A percentile compares a stretch with the other conserved stretches of the same genome.
phyloP scores from a whole-genome alignment of 2,888 invertebrate genomes.

The Cactoblastis cactorum region DNA sequence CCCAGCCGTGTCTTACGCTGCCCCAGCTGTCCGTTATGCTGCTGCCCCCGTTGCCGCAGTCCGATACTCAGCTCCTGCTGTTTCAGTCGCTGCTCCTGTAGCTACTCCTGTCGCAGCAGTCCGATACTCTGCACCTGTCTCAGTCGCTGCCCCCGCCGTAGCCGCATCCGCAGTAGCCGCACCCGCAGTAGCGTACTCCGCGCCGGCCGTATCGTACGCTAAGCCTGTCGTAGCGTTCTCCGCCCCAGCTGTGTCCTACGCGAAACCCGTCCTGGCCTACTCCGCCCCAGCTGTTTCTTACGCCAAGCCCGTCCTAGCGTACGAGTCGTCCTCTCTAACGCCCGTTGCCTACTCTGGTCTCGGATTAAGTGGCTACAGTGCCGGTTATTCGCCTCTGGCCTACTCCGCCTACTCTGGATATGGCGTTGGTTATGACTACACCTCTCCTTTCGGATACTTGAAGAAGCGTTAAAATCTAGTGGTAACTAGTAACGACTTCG shows the following conservation, averaged over 20 bases:
- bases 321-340: slow-evolving; percentile 23
- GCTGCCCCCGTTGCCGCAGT: not conserved
- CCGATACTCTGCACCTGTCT: not conserved
- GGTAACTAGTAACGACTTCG: not conserved
- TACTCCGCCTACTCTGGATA: slow-evolving; percentile 9
- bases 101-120: not conserved
- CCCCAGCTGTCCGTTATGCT: not conserved
- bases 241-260: not conserved
- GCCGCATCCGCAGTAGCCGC: no score
- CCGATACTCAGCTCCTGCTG: slow-evolving; percentile 1
- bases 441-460: slow-evolving; percentile 15
- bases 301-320: not conserved
- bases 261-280: not conserved
- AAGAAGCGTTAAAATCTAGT: slow-evolving; percentile 10
- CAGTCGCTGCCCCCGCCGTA: slow-evolving; percentile 4
- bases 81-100: not conserved
- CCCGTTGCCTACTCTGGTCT: slow-evolving; percentile 11
- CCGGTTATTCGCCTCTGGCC: slow-evolving; percentile 4
- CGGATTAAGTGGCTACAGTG: slow-evolving; percentile 1
- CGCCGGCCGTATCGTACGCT: not conserved
- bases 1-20: slow-evolving; percentile 3
- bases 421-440: slow-evolving; percentile 1
- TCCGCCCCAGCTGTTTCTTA: slow-evolving; percentile 5
- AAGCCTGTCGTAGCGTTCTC: not conserved
- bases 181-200: not conserved